Percentiles rank a stretch among this genome's conserved stretches.
Evolutionary conservation across 2,113 vertebrate genomes (phyloP).

Genomic region (Seriola rivoliana): DNA sequence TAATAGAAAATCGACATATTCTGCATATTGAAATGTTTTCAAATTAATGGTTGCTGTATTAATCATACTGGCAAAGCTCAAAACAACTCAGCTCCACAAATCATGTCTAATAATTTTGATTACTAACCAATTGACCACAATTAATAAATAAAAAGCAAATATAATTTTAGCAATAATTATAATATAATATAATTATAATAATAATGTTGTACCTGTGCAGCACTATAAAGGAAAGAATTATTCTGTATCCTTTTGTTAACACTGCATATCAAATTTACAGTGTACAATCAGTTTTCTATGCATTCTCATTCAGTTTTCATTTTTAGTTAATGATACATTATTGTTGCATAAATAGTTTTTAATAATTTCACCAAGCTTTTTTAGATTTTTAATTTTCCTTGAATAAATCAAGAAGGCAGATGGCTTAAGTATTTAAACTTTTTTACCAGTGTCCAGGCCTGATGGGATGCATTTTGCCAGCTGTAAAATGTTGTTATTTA

Average conservation of each 20-base stretch:
- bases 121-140: no score
- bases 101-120: no score
- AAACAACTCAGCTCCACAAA: no score
- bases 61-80: no score
- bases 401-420: not conserved
- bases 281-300: not conserved
- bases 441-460: not conserved
- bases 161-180: no score
- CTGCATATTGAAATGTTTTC: not conserved
- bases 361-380: not conserved
- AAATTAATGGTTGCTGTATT: not conserved
- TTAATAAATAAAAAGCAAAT: no score
- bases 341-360: not conserved
- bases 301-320: not conserved
- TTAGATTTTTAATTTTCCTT: not conserved
- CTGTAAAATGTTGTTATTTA: not conserved
- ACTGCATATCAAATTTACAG: no score
- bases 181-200: no score
- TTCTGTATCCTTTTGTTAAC: no score
- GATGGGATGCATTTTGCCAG: constrained; percentile 1
- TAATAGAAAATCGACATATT: not conserved
- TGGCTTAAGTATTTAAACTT: not conserved
- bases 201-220: no score
- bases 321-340: not conserved
- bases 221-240: no score